Base-by-base conservation (phyloP, 1,140 invertebrate genomes). In the Aphidius ervi region DNA sequence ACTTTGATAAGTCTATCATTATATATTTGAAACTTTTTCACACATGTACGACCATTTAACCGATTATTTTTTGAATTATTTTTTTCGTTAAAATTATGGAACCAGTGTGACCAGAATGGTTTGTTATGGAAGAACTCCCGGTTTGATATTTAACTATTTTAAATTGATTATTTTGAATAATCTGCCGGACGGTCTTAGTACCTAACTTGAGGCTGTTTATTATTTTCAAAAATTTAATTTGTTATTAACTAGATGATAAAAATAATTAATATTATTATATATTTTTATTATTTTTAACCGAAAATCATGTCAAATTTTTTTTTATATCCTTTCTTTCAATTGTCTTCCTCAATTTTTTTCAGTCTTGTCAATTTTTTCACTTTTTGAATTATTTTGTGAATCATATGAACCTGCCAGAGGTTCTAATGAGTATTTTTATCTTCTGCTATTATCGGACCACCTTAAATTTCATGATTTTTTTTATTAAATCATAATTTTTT, bases 81-180 rank as follows among this genome's bases (percentile, higher is more conserved):
- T 75, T 67, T 68, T 76, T n/a, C n/a, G 42, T 54, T 77, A 74
- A 78, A 79, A 78, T 74, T 80, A 79, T 79, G 78, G 78, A 80
- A 79, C 78, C 77, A 80, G 78, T 78, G 78, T 80, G 77, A 79
- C 77, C 77, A 78, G 77, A 80, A 79, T 79, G 75, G 78, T 80
- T 31, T 80, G 76, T 75, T 80, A 79, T 79, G 78, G 78, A 80
- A 79, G 78, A 78, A 75, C 74, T 65, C 60, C 63, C 54, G 66
- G 37, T 55, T 20, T 58, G 9, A 31, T 20, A 5, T 46, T 56
- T 41, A 55, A 20, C 10, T 42, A 16, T 59, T 62, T n/a, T 9
- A 31, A 3, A 31, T 31, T 3, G 23, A 31, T 31, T 31, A 31
- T 31, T 31, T 31, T 31, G 23, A 74, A 71, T 72, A 71, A 70